Evolutionary conservation across 2,888 invertebrate species (phyloP).

Genomic region (Encarsia formosa): DNA sequence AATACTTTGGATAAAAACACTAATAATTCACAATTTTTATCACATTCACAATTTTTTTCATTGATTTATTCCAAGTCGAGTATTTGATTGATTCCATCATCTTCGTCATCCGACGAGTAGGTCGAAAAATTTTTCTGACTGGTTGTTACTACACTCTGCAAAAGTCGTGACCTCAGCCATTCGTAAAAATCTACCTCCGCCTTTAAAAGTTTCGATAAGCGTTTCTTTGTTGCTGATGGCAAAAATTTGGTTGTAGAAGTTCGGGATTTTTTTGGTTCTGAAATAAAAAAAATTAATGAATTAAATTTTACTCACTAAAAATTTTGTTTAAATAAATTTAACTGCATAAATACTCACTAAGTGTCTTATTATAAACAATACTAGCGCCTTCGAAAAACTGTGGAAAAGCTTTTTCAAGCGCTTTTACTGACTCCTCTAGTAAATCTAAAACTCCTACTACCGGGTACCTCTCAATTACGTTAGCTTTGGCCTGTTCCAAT

Average conservation of each 20-base stretch:
- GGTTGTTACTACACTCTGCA: too few species aligned
- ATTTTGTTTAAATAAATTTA: background rate
- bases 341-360: conserved; percentile 48
- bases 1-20: background rate
- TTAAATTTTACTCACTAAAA: background rate
- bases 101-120: conserved; percentile 32
- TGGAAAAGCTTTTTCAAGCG: conserved; percentile 55
- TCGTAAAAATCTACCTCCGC: conserved; percentile 59
- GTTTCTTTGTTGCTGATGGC: conserved; percentile 30
- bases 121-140: too few species aligned
- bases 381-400: conserved; percentile 58
- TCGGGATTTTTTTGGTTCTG: conserved; percentile 49
- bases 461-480: conserved; percentile 57
- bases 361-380: conserved; percentile 52
- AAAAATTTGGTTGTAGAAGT: conserved; percentile 12
- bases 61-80: background rate
- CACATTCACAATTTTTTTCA: conserved; percentile 8
- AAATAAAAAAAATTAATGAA: too few species aligned
- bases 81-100: background rate
- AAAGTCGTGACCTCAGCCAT: conserved; percentile 55
- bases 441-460: conserved; percentile 61
- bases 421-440: conserved; percentile 55
- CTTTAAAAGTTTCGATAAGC: conserved; percentile 46
- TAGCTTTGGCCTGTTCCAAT: conserved; percentile 55
- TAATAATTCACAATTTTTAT: conserved; percentile 6